A percentile compares a stretch with the other conserved stretches of the same genome.
These are phyloP conservation scores for Tapirus indicus DNA, from an alignment of 2,797 vertebrate species.

Conservation along the genomic window DNA sequence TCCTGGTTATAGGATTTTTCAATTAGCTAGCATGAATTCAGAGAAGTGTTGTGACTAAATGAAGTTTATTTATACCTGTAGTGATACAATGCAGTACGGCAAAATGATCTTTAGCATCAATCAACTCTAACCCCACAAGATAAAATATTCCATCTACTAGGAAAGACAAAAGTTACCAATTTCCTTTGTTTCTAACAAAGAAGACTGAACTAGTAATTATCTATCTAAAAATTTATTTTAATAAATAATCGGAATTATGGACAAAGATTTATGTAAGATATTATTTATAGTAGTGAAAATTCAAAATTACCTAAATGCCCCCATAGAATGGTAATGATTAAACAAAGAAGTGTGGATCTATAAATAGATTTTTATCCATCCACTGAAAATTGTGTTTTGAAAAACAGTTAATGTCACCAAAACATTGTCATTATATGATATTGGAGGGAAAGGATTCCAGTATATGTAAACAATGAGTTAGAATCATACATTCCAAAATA, in stretches of 20 bases:
- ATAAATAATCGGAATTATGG: not conserved
- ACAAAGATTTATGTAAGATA: not conserved
- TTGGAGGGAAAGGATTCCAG: not conserved
- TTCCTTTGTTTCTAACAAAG: not conserved
- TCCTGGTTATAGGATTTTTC: slow-evolving; percentile 46
- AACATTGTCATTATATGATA: not conserved
- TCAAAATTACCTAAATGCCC: not conserved
- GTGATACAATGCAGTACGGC: not conserved
- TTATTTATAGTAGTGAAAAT: not conserved
- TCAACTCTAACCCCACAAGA: slow-evolving; percentile 15
- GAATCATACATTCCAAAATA: not conserved
- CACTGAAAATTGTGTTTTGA: slow-evolving; percentile 1
- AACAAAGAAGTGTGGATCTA: not conserved
- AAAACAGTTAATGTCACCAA: not conserved
- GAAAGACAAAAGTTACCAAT: not conserved
- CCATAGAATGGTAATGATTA: not conserved
- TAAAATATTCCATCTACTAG: not conserved
- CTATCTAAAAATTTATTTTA: not conserved
- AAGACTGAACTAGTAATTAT: not conserved
- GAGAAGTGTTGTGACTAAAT: slow-evolving; percentile 30
- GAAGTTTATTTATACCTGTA: slow-evolving; percentile 61
- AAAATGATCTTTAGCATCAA: slow-evolving; percentile 41
- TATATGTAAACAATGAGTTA: not conserved
- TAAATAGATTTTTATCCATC: not conserved
- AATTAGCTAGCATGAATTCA: slow-evolving; percentile 51